A percentile compares a stretch with the other conserved stretches of the same genome.
phyloP scores from a whole-genome alignment of 2,888 invertebrate species.

The Strigamia maritima region DNA sequence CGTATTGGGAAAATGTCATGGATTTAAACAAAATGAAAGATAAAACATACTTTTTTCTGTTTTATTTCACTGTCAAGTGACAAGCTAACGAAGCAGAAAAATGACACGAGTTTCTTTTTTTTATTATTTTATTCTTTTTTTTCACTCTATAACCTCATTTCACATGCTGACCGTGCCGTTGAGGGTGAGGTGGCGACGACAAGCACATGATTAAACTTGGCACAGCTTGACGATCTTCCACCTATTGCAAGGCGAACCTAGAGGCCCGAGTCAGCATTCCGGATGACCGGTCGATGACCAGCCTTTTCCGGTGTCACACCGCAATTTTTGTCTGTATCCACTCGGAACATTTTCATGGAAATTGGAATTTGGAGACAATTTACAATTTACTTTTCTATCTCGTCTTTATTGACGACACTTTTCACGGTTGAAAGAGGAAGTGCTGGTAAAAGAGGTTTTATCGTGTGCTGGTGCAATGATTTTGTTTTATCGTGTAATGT shows the following conservation, averaged over 20 bases:
- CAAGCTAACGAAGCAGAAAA: slow-evolving; percentile 16
- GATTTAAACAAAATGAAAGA: slow-evolving; percentile 15
- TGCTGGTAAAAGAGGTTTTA: neutral
- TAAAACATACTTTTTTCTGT: neutral
- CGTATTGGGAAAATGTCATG: neutral
- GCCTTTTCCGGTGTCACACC: neutral
- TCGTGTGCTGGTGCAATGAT: slow-evolving; percentile 7
- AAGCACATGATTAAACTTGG: slow-evolving; percentile 16
- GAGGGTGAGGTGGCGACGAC: slow-evolving; percentile 1
- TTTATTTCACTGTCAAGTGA: slow-evolving; percentile 4
- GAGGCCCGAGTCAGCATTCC: slow-evolving; percentile 6
- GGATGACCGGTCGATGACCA: slow-evolving; percentile 11
- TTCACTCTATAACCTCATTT: neutral
- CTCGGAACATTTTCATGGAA: neutral
- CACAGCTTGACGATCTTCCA: neutral
- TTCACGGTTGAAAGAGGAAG: neutral
- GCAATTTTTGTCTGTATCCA: neutral
- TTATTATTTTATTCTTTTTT: neutral
- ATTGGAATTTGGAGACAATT: neutral
- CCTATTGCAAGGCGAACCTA: neutral
- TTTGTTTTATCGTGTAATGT: slow-evolving; percentile 12
- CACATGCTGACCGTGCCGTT: slow-evolving; percentile 12
- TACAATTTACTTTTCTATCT: neutral
- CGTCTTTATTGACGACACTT: neutral
- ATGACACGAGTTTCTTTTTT: neutral